Evolutionary conservation across 1,140 invertebrate species (phyloP), one percentile per base, ranked within the genome.

Genomic region (Diorhabda sublineata): DNA sequence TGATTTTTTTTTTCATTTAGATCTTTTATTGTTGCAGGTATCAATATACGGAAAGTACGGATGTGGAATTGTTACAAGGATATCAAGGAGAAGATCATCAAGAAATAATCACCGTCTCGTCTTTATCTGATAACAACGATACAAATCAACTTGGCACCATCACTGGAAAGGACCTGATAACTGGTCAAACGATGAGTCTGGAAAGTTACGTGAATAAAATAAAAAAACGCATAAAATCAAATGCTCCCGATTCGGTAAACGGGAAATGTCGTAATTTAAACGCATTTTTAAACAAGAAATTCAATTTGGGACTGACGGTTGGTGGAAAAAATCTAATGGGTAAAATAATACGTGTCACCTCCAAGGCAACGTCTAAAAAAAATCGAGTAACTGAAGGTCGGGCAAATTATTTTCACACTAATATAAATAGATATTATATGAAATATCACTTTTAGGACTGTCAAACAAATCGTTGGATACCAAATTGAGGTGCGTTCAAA

Each of bases 261-360:
- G 59, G n/a, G 8, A 69, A 62, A 61, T 7, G 62, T 42, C 58
- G 58, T 8, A 64, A 60, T 43, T 62, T 74, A 42, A 69, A 52
- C 6, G 71, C 70, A 26, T 66, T 72, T 8, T 69, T 76, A 26
- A 71, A 76, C 64, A 75, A 64, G 58, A 76, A 75, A 66, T 70
- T 76, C 9, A 65, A 66, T 3, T 69, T 76, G 6, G 73, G 75
- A 4, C 67, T 66, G 64, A 75, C 74, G 0, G 42, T 58, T 58
- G 67, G 64, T 6, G 75, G 75, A 4, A 75, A 75, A 57, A 63
- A 58, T 41, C 66, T 76, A 8, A 65, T 76, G 6, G 75, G 75
- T 6, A 76, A 74, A 69, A 71, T 76, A n/a, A 62, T 76, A 5
- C 71, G 74, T 68, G 67, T 76, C 43, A 57, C 61, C 67, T 42